Conservation (phyloP, 2,888 invertebrate species). For the Protodeltote pygarga region DNA sequence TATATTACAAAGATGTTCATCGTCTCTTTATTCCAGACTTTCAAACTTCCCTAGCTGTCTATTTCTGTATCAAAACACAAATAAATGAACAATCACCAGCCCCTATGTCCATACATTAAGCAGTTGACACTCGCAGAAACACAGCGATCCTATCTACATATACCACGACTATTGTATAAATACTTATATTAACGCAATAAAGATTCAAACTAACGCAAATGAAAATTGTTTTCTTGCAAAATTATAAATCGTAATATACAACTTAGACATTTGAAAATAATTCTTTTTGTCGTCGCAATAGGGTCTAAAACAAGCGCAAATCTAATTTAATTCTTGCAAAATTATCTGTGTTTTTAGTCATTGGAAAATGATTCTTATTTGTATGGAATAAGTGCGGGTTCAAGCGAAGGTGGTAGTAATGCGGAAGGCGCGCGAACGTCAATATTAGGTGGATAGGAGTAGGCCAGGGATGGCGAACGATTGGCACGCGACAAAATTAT, state of each 20-base stretch:
- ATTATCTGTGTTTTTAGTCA: background rate
- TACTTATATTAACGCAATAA: constrained; percentile 4
- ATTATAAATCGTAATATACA: constrained; percentile 3
- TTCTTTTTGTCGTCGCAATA: background rate
- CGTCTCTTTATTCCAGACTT: constrained; percentile 10
- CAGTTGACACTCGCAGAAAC: constrained; percentile 38
- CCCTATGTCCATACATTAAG: constrained; percentile 30
- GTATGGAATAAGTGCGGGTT: background rate
- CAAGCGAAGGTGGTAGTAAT: constrained; percentile 7
- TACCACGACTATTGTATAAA: constrained; percentile 14
- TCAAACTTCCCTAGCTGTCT: constrained; percentile 19
- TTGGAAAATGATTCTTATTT: background rate
- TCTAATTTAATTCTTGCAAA: constrained; percentile 18
- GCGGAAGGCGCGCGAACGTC: constrained; percentile 40
- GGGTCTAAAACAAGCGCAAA: constrained; percentile 2
- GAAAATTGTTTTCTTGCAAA: constrained; percentile 12
- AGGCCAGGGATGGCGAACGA: too few relatives aligned
- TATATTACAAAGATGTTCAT: too few relatives aligned
- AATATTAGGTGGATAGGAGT: constrained; percentile 38
- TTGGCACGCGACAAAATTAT: too few relatives aligned
- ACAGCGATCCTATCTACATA: constrained; percentile 28
- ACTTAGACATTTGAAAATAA: constrained; percentile 1
- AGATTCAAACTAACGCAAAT: constrained; percentile 11
- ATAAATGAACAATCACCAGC: constrained; percentile 36
- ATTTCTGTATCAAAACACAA: constrained; percentile 35